Base-by-base conservation (phyloP, 2,888 invertebrate genomes). In the Trilocha varians region DNA sequence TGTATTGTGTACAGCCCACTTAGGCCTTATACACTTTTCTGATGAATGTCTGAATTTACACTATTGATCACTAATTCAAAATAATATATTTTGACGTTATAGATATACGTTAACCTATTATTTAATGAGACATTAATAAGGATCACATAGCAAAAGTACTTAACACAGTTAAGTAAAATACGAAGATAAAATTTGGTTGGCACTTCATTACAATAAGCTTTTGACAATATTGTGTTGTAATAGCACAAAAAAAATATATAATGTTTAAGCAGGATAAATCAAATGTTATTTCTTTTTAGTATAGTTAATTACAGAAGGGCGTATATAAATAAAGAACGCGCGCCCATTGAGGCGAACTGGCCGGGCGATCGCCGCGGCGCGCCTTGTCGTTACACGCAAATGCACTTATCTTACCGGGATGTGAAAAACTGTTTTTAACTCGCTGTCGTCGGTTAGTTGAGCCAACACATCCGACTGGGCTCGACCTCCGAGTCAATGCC, bases 391-490 rank as follows among this genome's bases (percentile, higher is more conserved):
- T 74, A 87, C 86, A 86, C 85, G 86, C 77, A 85, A 87, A 87
- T 82, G 86, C 86, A 87, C 86, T 87, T 87, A 87, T 82, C 80
- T 82, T 68, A 74, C 77, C 70, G 77, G 72, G 70, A 76, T 71
- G 78, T 79, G 80, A 82, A 79, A 80, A 83, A 82, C 78, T 75
- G 78, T 76, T 71, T 63, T 65, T 64, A 68, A 70, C 70, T 62
- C 73, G 70, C 69, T 73, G 73, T 70, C 76, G 73, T 74, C 72
- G 71, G 73, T 78, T 74, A 78, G 77, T 72, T 78, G 78, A 71
- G 64, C 77, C 78, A 75, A 71, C 72, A 72, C 66, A 62, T 59
- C 54, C 54, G 52, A 61, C 62, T 63, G 57, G 54, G 60, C 58
- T 55, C 55, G 57, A 54, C 60, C 58, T 56, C 55, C 60, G 65